Evolutionary conservation across 2,888 invertebrate species (phyloP).

Genomic region (Trichopria drosophilae): DNA sequence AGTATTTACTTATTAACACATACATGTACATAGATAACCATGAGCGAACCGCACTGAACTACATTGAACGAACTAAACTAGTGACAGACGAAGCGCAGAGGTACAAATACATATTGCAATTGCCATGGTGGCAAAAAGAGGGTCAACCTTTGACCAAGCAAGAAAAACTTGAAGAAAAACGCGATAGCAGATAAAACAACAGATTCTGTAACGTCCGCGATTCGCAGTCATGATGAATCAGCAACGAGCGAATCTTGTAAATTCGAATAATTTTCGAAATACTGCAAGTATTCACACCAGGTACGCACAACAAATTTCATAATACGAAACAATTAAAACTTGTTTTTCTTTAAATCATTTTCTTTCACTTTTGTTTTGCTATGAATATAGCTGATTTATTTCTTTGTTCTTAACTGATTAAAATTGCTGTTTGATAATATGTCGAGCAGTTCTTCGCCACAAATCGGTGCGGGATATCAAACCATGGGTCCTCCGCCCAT

Average conservation of each 20-base stretch:
- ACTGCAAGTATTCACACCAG: constrained; percentile 39
- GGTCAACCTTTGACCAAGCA: no score
- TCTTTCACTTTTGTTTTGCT: background rate
- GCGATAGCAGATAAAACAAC: no score
- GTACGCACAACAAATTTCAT: constrained; percentile 32
- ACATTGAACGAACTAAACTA: no score
- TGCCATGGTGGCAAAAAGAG: no score
- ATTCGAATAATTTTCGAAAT: constrained; percentile 43
- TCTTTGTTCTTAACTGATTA: background rate
- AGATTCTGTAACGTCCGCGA: no score
- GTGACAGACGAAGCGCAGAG: no score
- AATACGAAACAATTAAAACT: background rate
- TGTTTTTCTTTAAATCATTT: background rate
- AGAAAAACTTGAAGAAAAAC: no score
- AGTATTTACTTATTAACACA: no score
- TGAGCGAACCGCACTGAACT: no score
- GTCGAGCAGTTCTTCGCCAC: constrained; percentile 22
- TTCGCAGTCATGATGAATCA: constrained; percentile 37
- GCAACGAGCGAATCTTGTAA: constrained; percentile 38
- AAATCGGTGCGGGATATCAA: constrained; percentile 31
- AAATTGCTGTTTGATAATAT: background rate
- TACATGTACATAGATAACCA: no score
- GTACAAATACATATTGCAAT: no score
- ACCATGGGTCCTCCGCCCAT: constrained; percentile 46
- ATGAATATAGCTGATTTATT: background rate